Evolutionary conservation across 2,888 invertebrate species (phyloP).

Genomic region (Caenorhabditis sp.): DNA sequence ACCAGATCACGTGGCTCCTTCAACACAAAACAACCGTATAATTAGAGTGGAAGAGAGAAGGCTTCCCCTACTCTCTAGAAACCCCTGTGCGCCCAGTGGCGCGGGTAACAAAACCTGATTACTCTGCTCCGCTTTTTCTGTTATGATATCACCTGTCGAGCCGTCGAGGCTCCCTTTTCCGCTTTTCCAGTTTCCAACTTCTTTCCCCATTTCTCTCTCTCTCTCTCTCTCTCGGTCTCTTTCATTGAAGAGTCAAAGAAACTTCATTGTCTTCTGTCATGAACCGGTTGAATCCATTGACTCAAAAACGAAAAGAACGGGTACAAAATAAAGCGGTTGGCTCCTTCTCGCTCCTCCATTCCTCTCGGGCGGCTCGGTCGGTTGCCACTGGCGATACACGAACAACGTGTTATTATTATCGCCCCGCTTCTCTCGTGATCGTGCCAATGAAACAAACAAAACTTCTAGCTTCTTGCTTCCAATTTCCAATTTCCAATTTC

Average conservation of each 20-base stretch:
- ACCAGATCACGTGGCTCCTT: too few species aligned
- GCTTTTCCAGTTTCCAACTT: not conserved
- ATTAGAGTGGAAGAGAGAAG: too few species aligned
- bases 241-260: too few species aligned
- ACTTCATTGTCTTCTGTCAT: too few species aligned
- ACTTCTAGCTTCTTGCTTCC: not conserved
- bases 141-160: slow-evolving; percentile 34
- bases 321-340: not conserved
- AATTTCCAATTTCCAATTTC: too few species aligned
- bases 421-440: slow-evolving; percentile 5
- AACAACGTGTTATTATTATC: slow-evolving; percentile 37
- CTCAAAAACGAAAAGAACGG: too few species aligned
- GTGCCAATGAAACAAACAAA: slow-evolving; percentile 11
- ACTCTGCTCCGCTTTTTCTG: slow-evolving; percentile 5
- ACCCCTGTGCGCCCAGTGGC: slow-evolving; percentile 2
- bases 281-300: too few species aligned
- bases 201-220: not conserved
- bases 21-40: not conserved
- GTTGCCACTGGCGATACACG: slow-evolving; percentile 31
- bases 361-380: not conserved
- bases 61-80: slow-evolving; percentile 19
- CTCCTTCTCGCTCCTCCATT: too few species aligned
- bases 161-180: not conserved
- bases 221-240: not conserved
- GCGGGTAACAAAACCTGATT: slow-evolving; percentile 23